Evolutionary conservation across 53 echinoderm and acorn worm genomes (phyloP), one percentile per base, ranked within the genome.

Genomic region (Stichopus horrens): DNA sequence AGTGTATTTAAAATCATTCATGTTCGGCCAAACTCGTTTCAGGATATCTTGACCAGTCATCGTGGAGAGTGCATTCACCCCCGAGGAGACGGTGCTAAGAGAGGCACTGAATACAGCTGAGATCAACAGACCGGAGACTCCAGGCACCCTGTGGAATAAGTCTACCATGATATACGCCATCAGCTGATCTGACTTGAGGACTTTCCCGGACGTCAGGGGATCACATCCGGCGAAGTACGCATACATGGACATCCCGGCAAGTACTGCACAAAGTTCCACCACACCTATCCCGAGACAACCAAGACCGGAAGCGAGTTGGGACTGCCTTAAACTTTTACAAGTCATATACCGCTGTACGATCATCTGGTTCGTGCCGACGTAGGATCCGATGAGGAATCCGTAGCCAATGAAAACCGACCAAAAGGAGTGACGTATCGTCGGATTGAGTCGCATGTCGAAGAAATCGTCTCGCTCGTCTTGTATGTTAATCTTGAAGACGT

Each of bases 221-320:
- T 87, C 87, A 19, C 87, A 87, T 14, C 87, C 87, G 11, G 87
- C 87, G 54, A 74, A 87, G 57, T 87, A 87, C 4, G 87, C 87
- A 75, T 87, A 87, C 20, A 74, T 53, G 14, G 54, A 55, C 74
- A 87, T 87, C 6, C 87, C 87, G 53, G 75, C 4, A 5, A 74
- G 53, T 9, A 87, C 87, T 7, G 87, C 74, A 4, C 74, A 52
- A 5, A 87, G 0, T 56, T 74, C 87, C 2, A 87, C 75, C 4
- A 87, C 19, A 11, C 74, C 87, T 9, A 87, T 74, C 10, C 4
- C 10, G 2, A 75, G 5, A 8, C 55, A 5, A 4, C 87, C 87
- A 0, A 87, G 5, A 18, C 54, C 74, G 9, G 75, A 54, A 3
- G 87, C 74, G 8, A 87, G 13, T 20, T 74, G 54, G 4, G 87